Base-by-base conservation (phyloP, 2,797 vertebrate genomes). In the Sebastes baramenuke region DNA sequence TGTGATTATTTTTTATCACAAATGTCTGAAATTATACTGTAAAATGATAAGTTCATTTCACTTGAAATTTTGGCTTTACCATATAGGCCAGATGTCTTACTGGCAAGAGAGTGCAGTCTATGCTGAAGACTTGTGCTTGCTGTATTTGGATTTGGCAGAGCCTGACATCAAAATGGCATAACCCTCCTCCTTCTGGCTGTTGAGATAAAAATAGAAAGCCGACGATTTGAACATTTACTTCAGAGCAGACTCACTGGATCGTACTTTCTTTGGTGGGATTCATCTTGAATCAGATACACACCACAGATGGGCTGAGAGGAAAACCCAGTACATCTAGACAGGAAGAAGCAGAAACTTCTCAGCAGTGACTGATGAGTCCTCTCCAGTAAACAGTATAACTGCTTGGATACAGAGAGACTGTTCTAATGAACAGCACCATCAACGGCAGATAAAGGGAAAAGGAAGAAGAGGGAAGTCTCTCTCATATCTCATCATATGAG, bases 231-330 rank as follows among this genome's bases (percentile, higher is more conserved):
- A 69, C 30, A 42, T n/a, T 46, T 16, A 38, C 42, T 75, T 64
- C 55, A 67, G 54, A 75, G 55, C 56, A 56, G 29, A 72, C 32
- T 69, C 20, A 18, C 46, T 49, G 46, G 46, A 49, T 20, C 46
- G 8, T 49, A 54, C 49, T 22, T 1, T 69, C 56, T 71, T 34
- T 68, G 18, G 27, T 67, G 72, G 58, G 62, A 65, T 30, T 27
- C 67, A 59, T 32, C 20, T 54, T 72, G 34, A 77, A 59, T 72
- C 34, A n/a, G 14, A 75, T 38, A 7, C n/a, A 16, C 24, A 54
- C 20, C 55, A 52, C 71, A 81, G 75, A 71, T 67, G 61, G 67
- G 38, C 61, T 42, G 24, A 67, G 61, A 56, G 61, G 61, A 38
- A 54, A 36, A 36, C 20, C 16, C 24, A 4, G 49, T 5, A 52